phyloP scores from a whole-genome alignment of 2,113 vertebrate genomes.

The Corynorhinus townsendii region DNA sequence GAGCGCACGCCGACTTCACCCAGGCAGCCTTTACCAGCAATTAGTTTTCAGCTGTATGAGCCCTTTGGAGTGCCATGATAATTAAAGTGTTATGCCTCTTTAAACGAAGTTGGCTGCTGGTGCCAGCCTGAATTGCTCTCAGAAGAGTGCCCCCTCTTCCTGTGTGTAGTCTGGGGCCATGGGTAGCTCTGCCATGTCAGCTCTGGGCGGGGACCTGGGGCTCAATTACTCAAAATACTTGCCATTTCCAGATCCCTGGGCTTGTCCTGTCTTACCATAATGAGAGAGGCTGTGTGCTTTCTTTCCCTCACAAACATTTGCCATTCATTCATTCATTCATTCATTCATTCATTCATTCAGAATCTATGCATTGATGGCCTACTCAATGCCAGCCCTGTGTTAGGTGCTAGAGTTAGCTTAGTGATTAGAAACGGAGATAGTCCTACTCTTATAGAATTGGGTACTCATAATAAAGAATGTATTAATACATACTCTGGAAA shows the following conservation, averaged over 20 bases:
- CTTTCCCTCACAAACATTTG: not conserved
- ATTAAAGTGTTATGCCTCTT: constrained; percentile 64
- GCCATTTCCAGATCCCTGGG: not conserved
- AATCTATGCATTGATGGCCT: not conserved
- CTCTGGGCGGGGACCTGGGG: not conserved
- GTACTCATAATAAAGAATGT: not conserved
- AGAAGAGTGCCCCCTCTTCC: not conserved
- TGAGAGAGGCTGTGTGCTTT: not conserved
- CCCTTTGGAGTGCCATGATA: constrained; percentile 45
- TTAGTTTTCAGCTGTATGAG: constrained; percentile 64
- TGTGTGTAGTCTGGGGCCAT: not conserved
- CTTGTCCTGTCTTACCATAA: not conserved
- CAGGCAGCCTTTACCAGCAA: constrained; percentile 21
- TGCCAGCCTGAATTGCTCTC: constrained; percentile 41
- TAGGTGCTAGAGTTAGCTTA: not conserved
- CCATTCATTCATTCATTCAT: not conserved
- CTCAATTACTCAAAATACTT: not conserved
- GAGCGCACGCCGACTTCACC: constrained; percentile 5
- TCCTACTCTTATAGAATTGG: not conserved
- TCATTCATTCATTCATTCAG: not conserved
- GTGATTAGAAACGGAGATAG: not conserved
- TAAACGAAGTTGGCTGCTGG: constrained; percentile 58
- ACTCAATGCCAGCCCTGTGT: not conserved
- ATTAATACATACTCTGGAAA: not conserved
- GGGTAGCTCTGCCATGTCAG: not conserved